Evolutionary conservation across 1,140 invertebrate species (phyloP).

Genomic region (Drosophila leontia): DNA sequence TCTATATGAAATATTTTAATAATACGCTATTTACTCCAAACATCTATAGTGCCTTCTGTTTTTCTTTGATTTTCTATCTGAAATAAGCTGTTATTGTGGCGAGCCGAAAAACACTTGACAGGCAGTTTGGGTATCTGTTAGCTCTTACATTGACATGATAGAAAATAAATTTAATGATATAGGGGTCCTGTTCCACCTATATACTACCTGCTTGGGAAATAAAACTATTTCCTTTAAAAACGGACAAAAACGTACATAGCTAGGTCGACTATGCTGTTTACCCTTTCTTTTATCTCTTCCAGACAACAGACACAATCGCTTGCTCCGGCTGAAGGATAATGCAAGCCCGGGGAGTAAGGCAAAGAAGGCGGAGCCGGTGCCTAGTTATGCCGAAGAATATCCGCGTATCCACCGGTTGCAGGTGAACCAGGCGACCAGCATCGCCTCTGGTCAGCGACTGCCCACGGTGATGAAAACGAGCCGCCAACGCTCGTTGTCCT

Average conservation of each 20-base stretch:
- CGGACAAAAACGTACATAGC: background rate
- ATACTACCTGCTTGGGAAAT: no score
- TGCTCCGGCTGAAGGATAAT: slow-evolving; percentile 21
- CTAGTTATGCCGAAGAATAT: slow-evolving; percentile 8
- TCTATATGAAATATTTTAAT: no score
- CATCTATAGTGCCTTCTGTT: no score
- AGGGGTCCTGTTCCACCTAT: background rate
- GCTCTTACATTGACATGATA: no score
- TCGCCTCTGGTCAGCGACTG: slow-evolving; percentile 36
- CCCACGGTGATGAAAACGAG: slow-evolving; percentile 53
- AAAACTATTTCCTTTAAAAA: no score
- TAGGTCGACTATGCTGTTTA: background rate
- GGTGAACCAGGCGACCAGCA: slow-evolving; percentile 20
- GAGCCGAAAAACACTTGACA: no score
- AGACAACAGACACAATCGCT: slow-evolving; percentile 20
- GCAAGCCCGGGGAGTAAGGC: slow-evolving; percentile 39
- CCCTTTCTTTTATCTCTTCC: background rate
- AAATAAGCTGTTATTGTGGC: no score
- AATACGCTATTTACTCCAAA: no score
- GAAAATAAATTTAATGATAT: background rate
- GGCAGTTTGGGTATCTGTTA: background rate
- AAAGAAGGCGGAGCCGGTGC: background rate
- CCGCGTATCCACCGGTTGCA: slow-evolving; percentile 55
- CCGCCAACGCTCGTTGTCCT: slow-evolving; percentile 56
- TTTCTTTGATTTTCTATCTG: no score